Evolutionary conservation across 1,140 invertebrate genomes (phyloP).

Genomic region (Platyura marginata): DNA sequence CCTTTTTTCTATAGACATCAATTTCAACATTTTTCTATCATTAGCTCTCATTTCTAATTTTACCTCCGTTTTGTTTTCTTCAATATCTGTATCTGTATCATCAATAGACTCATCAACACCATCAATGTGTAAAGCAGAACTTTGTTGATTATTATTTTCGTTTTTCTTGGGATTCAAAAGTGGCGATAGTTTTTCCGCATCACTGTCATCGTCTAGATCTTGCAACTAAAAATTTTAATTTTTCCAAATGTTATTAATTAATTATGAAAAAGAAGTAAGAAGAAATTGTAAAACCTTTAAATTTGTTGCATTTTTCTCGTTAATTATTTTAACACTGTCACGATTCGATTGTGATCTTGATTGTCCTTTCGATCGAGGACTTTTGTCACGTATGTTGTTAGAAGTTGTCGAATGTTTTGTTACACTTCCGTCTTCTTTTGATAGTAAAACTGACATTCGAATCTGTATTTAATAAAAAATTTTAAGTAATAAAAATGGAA

Average conservation of each 20-base stretch:
- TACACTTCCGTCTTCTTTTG: constrained; percentile 38
- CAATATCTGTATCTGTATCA: constrained; percentile 28
- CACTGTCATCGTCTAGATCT: constrained; percentile 53
- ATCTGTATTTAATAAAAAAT: too few relatives aligned
- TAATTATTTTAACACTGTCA: constrained; percentile 34
- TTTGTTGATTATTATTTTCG: constrained; percentile 16
- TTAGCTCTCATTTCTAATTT: constrained; percentile 4
- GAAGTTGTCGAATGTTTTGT: constrained; percentile 3
- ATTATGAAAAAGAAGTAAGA: constrained; percentile 6
- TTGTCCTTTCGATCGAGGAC: constrained; percentile 19
- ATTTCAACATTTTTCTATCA: constrained; percentile 5
- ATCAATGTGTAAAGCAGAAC: constrained; percentile 22
- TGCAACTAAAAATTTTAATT: too few relatives aligned
- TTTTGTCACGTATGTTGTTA: constrained; percentile 13
- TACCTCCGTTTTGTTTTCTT: too few relatives aligned
- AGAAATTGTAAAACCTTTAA: constrained; percentile 1
- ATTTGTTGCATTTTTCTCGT: constrained; percentile 28
- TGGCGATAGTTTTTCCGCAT: constrained; percentile 60
- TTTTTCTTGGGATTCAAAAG: constrained; percentile 34
- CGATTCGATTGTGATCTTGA: not conserved
- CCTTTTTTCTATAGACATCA: not conserved
- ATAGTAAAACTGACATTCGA: constrained; percentile 48
- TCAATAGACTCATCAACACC: constrained; percentile 33
- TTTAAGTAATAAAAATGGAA: too few relatives aligned
- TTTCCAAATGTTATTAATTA: constrained; percentile 11